phyloP scores from a whole-genome alignment of 2,113 vertebrate genomes.

The Dinomys branickii region DNA sequence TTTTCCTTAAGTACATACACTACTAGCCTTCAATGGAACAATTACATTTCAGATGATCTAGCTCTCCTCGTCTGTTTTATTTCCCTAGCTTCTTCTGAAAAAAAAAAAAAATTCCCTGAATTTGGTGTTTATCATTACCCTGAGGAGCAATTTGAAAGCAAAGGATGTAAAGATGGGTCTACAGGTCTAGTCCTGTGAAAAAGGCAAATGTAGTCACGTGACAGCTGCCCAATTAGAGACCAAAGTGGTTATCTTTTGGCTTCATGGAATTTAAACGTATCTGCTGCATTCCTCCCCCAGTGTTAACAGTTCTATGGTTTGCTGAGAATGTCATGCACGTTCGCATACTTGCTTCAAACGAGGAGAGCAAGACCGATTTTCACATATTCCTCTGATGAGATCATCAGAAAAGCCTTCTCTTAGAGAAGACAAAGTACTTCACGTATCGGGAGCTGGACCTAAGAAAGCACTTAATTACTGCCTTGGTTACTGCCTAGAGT shows the following conservation, averaged over 20 bases:
- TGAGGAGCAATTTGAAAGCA: not conserved
- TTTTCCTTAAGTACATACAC: not conserved
- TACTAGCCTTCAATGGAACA: not conserved
- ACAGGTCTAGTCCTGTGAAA: not conserved
- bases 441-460: not conserved
- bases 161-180: not conserved
- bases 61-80: not conserved
- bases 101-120: not conserved
- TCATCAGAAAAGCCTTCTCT: constrained; percentile 46
- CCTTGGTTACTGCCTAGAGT: not conserved
- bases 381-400: constrained; percentile 46
- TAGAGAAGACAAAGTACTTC: not conserved
- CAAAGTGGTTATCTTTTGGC: not conserved
- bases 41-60: not conserved
- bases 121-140: not conserved
- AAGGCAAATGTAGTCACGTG: not conserved
- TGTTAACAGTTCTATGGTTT: constrained; percentile 28
- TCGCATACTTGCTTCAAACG: constrained; percentile 20
- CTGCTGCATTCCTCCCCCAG: constrained; percentile 16
- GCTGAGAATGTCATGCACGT: not conserved
- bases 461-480: not conserved
- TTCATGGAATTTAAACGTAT: not conserved
- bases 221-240: not conserved
- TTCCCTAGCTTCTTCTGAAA: not conserved
- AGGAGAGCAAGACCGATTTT: constrained; percentile 23